Conservation (phyloP, 2,797 vertebrate genomes). For the Gallinago solitaria region DNA sequence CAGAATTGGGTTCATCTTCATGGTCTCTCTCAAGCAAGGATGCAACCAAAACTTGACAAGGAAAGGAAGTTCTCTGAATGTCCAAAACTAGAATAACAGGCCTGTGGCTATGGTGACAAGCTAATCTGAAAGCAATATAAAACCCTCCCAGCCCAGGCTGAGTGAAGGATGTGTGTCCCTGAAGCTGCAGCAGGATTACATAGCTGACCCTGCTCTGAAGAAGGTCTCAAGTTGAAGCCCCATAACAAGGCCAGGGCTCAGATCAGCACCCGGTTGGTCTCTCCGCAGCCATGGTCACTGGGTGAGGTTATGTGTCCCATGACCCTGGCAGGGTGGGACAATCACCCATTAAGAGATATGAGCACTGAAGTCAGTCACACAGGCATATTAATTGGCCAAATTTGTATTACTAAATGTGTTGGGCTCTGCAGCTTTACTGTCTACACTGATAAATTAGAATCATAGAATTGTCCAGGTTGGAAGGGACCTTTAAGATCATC, state of each 20-base stretch:
- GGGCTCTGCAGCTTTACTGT: neutral
- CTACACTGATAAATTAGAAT: neutral
- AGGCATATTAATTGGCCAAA: neutral
- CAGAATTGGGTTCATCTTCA: neutral
- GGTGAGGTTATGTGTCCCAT: fast-evolving
- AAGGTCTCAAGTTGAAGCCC: neutral
- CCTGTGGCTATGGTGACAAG: neutral
- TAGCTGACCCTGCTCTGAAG: neutral
- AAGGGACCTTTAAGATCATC: neutral
- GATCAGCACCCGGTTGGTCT: fast-evolving
- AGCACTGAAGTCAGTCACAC: neutral
- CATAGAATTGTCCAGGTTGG: neutral
- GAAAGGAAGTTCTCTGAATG: neutral
- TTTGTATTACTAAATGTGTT: neutral
- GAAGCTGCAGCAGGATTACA: neutral
- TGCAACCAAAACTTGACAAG: neutral
- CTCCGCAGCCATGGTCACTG: fast-evolving
- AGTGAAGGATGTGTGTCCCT: fast-evolving
- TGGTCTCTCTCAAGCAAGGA: neutral
- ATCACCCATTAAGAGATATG: neutral
- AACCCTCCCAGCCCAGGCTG: neutral
- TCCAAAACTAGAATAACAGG: neutral
- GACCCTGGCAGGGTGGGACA: fast-evolving
- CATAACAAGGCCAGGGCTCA: fast-evolving
- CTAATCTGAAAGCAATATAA: neutral